phyloP scores from a whole-genome alignment of 2,888 invertebrate species.

The Lordiphosa andalusiaca region DNA sequence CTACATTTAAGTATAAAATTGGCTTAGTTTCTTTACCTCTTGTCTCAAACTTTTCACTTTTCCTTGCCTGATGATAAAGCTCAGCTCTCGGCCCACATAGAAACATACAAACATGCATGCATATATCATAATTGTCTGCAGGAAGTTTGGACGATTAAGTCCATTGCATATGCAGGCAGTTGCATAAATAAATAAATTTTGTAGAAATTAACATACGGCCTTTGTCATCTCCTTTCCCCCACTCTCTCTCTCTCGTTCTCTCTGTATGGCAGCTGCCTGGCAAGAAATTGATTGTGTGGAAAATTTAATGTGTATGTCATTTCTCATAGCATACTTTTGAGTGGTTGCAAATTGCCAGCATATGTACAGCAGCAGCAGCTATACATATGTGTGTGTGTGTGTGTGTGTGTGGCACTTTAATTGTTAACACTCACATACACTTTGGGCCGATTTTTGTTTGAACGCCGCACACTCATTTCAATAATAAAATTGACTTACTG shows the following conservation, averaged over 20 bases:
- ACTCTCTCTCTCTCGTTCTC: neutral
- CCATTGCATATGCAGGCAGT: conserved; percentile 35
- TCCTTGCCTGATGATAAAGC: neutral
- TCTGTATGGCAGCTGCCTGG: conserved; percentile 12
- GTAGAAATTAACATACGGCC: conserved; percentile 49
- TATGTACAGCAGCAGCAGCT: conserved; percentile 20
- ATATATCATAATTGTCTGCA: conserved; percentile 41
- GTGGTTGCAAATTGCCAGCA: conserved; percentile 61
- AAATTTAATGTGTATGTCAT: conserved; percentile 56
- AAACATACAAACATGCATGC: conserved; percentile 2
- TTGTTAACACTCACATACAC: conserved; percentile 38
- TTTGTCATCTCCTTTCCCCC: conserved; percentile 5
- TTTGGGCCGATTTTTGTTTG: conserved; percentile 44
- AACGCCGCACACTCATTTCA: conserved; percentile 45
- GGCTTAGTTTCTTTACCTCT: too few species aligned
- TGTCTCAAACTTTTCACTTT: neutral
- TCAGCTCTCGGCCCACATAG: too few species aligned
- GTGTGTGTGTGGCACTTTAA: conserved; percentile 23
- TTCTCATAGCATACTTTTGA: conserved; percentile 68
- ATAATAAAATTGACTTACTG: conserved; percentile 73
- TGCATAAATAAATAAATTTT: conserved; percentile 50
- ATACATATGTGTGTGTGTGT: conserved; percentile 4
- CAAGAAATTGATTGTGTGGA: conserved; percentile 65
- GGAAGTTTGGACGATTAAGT: conserved; percentile 55
- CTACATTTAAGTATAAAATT: too few species aligned